Evolutionary conservation across 2,888 invertebrate genomes (phyloP).

Genomic region (Arenicola marina): DNA sequence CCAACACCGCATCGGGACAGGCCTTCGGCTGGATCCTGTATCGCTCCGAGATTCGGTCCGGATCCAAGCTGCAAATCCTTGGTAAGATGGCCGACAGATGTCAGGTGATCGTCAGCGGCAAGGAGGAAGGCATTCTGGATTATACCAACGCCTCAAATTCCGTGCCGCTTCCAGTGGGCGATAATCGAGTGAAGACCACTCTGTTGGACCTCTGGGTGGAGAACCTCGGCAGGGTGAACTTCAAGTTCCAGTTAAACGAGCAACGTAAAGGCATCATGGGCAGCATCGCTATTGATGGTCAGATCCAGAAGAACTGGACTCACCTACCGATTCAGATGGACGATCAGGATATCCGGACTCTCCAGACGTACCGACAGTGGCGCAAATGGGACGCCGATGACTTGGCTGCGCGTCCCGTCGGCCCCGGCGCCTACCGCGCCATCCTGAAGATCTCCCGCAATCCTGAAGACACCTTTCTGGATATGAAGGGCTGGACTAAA

Average conservation of each 20-base stretch:
- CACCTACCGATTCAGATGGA: constrained; percentile 28
- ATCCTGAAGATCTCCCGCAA: not conserved
- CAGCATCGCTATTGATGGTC: not conserved
- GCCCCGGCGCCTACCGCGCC: constrained; percentile 3
- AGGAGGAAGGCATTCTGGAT: not conserved
- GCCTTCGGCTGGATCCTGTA: constrained; percentile 68
- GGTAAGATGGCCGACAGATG: constrained; percentile 62
- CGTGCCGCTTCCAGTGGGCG: too few species aligned
- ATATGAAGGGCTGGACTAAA: constrained; percentile 15
- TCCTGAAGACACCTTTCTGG: constrained; percentile 17
- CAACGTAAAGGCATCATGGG: constrained; percentile 26
- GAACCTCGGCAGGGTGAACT: constrained; percentile 32
- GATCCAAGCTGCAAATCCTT: constrained; percentile 29
- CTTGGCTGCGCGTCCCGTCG: not conserved
- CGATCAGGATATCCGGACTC: constrained; percentile 3
- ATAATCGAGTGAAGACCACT: constrained; percentile 2
- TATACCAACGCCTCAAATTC: not conserved
- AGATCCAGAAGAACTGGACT: constrained; percentile 12
- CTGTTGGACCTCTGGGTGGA: constrained; percentile 28
- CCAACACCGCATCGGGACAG: constrained; percentile 63
- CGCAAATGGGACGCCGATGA: not conserved
- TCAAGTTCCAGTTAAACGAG: constrained; percentile 10
- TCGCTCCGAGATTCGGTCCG: constrained; percentile 49
- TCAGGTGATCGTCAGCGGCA: constrained; percentile 26
- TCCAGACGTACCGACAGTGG: constrained; percentile 7